These are phyloP conservation scores for Thecocarcelia acutangulata DNA, from an alignment of 2,888 invertebrate species.

Conservation along the genomic window DNA sequence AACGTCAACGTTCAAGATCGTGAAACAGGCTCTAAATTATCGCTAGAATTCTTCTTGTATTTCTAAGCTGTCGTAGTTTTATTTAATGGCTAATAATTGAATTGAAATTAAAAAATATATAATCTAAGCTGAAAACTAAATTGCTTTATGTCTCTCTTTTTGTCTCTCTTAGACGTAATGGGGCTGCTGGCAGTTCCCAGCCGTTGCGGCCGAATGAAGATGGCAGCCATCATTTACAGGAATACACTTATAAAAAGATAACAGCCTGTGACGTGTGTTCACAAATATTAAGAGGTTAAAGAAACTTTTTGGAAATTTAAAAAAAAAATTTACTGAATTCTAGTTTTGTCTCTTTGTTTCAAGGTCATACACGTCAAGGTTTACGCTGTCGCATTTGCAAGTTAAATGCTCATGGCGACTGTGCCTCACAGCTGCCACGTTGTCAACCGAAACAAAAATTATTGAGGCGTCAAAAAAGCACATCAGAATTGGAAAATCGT, in stretches of 20 bases:
- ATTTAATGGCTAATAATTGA: not conserved
- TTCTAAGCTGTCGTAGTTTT: not conserved
- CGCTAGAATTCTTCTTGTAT: constrained; percentile 7
- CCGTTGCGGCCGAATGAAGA: constrained; percentile 80
- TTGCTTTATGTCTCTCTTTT: not conserved
- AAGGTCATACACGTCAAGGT: constrained; percentile 95
- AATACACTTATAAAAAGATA: constrained; percentile 97
- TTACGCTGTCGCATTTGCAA: constrained; percentile 94
- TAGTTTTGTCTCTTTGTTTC: not conserved
- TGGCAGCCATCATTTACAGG: constrained; percentile 90
- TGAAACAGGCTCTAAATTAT: too few relatives aligned
- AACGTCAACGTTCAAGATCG: too few relatives aligned
- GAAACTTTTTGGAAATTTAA: not conserved
- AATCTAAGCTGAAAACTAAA: not conserved
- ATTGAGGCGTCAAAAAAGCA: constrained; percentile 93
- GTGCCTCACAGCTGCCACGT: constrained; percentile 90
- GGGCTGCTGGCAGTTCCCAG: constrained; percentile 84
- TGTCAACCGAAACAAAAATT: constrained; percentile 93
- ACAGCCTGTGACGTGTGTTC: constrained; percentile 97
- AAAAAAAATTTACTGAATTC: not conserved
- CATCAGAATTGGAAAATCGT: constrained; percentile 90
- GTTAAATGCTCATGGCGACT: constrained; percentile 94
- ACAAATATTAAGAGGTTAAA: constrained; percentile 92
- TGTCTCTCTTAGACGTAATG: constrained; percentile 85
- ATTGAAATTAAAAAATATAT: not conserved